A percentile compares a stretch with the other conserved stretches of the same genome.
Evolutionary conservation across 2,797 vertebrate species (phyloP).

Genomic region (Glossophaga mutica): DNA sequence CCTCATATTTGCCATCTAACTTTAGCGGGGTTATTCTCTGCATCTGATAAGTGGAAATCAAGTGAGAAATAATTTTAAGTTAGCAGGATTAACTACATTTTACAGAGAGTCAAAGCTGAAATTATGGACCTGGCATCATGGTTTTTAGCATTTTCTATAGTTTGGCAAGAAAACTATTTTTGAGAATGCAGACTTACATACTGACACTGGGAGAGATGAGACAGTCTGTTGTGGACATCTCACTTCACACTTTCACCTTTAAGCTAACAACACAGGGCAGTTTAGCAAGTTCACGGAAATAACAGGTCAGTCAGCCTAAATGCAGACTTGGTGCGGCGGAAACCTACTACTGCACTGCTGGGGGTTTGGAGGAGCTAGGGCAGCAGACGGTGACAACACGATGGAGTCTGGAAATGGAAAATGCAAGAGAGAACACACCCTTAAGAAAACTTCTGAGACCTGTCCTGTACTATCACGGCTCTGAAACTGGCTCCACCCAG

Average conservation of each 20-base stretch:
- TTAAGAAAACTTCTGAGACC: slow-evolving; percentile 41
- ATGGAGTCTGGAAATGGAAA: slow-evolving; percentile 44
- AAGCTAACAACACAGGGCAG: slow-evolving; percentile 9
- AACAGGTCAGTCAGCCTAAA: slow-evolving; percentile 7
- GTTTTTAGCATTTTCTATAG: background rate
- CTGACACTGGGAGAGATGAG: background rate
- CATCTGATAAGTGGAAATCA: background rate
- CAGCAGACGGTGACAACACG: background rate
- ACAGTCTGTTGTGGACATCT: background rate
- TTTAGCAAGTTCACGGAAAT: slow-evolving; percentile 36
- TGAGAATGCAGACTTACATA: slow-evolving; percentile 35
- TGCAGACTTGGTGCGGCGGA: background rate
- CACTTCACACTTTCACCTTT: slow-evolving; percentile 38
- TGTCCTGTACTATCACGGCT: background rate
- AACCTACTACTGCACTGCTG: background rate
- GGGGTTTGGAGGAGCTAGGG: background rate
- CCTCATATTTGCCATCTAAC: background rate
- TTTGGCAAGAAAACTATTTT: slow-evolving; percentile 41
- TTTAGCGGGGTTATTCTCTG: background rate
- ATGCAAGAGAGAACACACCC: background rate
- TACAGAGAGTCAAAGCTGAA: slow-evolving; percentile 19
- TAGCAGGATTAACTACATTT: background rate
- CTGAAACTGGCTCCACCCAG: background rate
- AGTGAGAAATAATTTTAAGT: background rate
- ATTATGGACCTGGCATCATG: background rate